Base-by-base conservation (phyloP, 92 coral and sea anemone species). In the Scolanthus callimorphus region DNA sequence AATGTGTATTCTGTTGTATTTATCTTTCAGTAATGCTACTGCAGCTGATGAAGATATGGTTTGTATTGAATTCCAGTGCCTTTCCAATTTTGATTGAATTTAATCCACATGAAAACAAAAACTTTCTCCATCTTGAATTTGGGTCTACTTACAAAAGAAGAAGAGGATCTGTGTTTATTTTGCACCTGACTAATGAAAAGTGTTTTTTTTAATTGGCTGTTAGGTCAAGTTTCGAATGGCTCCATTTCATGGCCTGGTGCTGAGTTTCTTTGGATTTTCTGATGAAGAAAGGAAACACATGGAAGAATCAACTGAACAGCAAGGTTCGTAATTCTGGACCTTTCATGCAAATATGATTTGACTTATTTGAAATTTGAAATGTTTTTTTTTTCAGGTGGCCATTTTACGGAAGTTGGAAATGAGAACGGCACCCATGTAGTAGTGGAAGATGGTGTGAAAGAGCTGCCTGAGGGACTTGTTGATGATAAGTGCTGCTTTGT, bases 301-400 rank as follows among this genome's bases (percentile, higher is more conserved):
- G 99, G 96, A 94, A 58, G 96, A 88, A 49, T 77, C 99, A 1
- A 88, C 99, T 2, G 88, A 81, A 34, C 94, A 94, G 44, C 99
- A 94, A 94, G 99, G 99, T 88, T n/a, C n/a, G n/a, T n/a, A n/a
- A n/a, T n/a, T n/a, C n/a, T n/a, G 11, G 19, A 13, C 17, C 20
- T 3, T 28, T 13, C 1, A 23, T 23, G 25, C 0, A 3, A 12
- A 8, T 12, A 41, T 25, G n/a, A 3, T 37, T 12, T 34, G 19
- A 26, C 52, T 24, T 24, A 15, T 17, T 1, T 4, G 0, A n/a
- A 4, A n/a, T 9, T 52, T 53, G 1, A n/a, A n/a, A n/a, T n/a
- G n/a, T n/a, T n/a, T n/a, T 53, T 49, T 68, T 34, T 17, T 29
- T 29, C 25, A 92, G 99, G 99, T 31, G 99, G 99, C 25, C 77